Conservation (phyloP, 1,140 invertebrate species). For the Pogonognathellus flavescens region DNA sequence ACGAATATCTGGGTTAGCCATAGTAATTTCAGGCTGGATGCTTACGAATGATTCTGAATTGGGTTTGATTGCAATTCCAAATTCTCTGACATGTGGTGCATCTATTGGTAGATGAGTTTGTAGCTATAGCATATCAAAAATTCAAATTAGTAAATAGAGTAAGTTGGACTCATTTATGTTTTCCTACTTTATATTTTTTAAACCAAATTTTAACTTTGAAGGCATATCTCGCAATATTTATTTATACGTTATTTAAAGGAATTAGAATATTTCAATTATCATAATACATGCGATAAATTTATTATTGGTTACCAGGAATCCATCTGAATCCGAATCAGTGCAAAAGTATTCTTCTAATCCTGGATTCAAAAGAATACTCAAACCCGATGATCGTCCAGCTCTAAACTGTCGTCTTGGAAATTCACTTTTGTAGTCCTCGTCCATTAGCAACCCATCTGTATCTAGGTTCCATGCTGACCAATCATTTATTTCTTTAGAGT, state of each 20-base stretch:
- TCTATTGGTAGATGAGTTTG: constrained; percentile 59
- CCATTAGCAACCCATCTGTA: constrained; percentile 16
- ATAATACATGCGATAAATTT: background rate
- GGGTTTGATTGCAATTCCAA: constrained; percentile 62
- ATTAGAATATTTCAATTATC: too few species aligned
- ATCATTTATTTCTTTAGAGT: constrained; percentile 15
- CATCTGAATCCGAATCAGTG: constrained; percentile 81
- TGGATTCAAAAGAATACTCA: constrained; percentile 57
- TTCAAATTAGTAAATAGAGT: background rate
- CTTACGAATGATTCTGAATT: constrained; percentile 63
- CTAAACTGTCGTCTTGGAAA: background rate
- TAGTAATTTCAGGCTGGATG: constrained; percentile 62
- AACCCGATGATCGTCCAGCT: constrained; percentile 50
- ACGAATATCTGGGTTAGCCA: constrained; percentile 57
- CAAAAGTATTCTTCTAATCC: constrained; percentile 82
- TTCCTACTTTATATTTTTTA: too few species aligned
- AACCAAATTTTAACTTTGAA: too few species aligned
- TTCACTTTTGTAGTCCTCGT: too few species aligned
- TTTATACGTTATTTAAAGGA: too few species aligned
- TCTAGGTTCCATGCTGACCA: constrained; percentile 49
- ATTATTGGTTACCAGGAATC: constrained; percentile 83
- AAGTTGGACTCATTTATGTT: too few species aligned
- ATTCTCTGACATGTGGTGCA: constrained; percentile 61
- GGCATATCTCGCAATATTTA: too few species aligned
- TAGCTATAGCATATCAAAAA: constrained; percentile 52